Evolutionary conservation across 2,113 vertebrate genomes (phyloP).

Genomic region (Chrysochloris asiatica): DNA sequence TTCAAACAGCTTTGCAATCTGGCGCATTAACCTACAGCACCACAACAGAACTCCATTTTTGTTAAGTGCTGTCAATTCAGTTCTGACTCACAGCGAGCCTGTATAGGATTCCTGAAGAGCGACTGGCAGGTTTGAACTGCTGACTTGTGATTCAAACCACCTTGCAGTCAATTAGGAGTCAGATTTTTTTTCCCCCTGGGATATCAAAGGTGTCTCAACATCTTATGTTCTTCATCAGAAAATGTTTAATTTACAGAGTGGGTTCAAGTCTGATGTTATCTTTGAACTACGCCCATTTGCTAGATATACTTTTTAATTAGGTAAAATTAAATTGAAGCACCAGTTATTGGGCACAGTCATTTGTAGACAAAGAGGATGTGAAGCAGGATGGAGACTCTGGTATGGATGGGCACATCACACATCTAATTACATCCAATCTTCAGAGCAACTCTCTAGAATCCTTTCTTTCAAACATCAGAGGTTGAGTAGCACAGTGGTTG

Average conservation of each 20-base stretch:
- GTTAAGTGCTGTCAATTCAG: too few relatives aligned
- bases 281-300: neutral
- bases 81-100: too few relatives aligned
- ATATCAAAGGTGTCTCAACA: neutral
- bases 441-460: accelerated
- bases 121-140: too few relatives aligned
- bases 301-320: neutral
- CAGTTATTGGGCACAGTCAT: accelerated
- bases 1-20: too few relatives aligned
- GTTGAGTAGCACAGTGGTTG: too few relatives aligned
- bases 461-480: neutral
- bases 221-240: neutral
- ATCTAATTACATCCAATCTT: too few relatives aligned
- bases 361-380: accelerated
- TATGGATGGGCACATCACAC: accelerated
- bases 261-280: neutral
- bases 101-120: too few relatives aligned
- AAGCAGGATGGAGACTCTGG: neutral
- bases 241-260: neutral
- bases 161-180: too few relatives aligned
- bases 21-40: too few relatives aligned
- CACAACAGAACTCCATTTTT: too few relatives aligned
- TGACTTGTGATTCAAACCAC: too few relatives aligned
- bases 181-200: neutral
- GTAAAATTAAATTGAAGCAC: neutral